A percentile compares a stretch with the other conserved stretches of the same genome.
phyloP scores from a whole-genome alignment of 37 sponge, comb jelly and placozoan genomes.

The Halichondria panicea region DNA sequence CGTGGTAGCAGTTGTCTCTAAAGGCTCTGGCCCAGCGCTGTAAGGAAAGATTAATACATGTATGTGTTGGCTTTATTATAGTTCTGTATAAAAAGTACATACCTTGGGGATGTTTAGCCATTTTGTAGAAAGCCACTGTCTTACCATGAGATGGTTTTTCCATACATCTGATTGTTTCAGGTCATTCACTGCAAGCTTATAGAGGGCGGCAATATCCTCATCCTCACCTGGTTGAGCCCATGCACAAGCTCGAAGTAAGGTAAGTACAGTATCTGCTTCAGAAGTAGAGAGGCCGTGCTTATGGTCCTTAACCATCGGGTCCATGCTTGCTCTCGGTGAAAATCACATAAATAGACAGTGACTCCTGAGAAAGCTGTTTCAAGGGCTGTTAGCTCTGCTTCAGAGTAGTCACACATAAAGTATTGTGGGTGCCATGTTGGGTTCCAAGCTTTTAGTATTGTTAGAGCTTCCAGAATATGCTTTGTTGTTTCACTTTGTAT shows the following conservation, averaged over 20 bases:
- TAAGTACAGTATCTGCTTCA: slow-evolving; percentile 20
- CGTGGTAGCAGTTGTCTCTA: slow-evolving; percentile 10
- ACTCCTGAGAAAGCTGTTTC: slow-evolving; percentile 15
- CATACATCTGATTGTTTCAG: background rate
- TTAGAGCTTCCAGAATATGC: slow-evolving; percentile 34
- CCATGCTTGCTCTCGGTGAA: slow-evolving; percentile 58
- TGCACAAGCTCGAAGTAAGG: slow-evolving; percentile 32
- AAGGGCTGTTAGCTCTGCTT: slow-evolving; percentile 36
- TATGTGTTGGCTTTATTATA: background rate
- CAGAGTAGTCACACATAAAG: slow-evolving; percentile 46
- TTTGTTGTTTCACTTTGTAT: slow-evolving; percentile 23
- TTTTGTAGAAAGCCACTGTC: background rate
- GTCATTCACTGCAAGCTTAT: background rate
- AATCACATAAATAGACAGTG: slow-evolving; percentile 49
- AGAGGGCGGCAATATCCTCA: background rate
- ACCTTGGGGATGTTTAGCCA: slow-evolving; percentile 8
- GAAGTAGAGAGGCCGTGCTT: slow-evolving; percentile 38
- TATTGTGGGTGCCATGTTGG: slow-evolving; percentile 36
- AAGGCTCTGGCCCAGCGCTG: slow-evolving; percentile 33
- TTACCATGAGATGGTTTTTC: background rate
- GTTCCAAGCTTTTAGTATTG: slow-evolving; percentile 42
- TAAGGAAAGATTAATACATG: background rate
- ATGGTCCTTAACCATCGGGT: slow-evolving; percentile 35
- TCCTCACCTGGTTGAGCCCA: slow-evolving; percentile 8
- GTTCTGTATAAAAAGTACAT: background rate